These are phyloP conservation scores for Euborellia annulipes DNA, from an alignment of 1,140 invertebrate species.

Conservation along the genomic window DNA sequence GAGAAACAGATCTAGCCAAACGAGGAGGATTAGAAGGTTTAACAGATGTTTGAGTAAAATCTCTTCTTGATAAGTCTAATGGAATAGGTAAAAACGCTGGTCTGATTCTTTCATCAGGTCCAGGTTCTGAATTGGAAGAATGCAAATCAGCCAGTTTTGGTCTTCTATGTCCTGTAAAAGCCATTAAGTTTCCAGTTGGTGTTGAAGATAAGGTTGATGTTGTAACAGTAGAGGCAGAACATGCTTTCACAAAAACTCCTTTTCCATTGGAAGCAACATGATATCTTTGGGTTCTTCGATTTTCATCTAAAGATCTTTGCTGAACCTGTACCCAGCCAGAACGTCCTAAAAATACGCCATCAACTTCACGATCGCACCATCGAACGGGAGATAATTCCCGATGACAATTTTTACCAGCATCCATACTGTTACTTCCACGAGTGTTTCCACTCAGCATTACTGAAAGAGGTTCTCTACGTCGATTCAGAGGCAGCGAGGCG, in stretches of 20 bases:
- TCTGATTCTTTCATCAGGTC: slow-evolving; percentile 21
- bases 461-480: too few relatives aligned
- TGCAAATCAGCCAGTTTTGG: slow-evolving; percentile 37
- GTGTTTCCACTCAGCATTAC: too few relatives aligned
- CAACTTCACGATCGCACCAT: slow-evolving; percentile 41
- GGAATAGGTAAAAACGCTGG: slow-evolving; percentile 30
- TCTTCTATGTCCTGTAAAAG: too few relatives aligned
- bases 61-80: slow-evolving; percentile 15
- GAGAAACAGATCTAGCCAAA: too few relatives aligned
- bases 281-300: slow-evolving; percentile 28
- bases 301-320: slow-evolving; percentile 37
- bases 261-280: slow-evolving; percentile 6
- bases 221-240: slow-evolving; percentile 15
- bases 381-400: slow-evolving; percentile 40
- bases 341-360: slow-evolving; percentile 37
- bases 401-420: too few relatives aligned
- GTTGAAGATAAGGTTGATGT: slow-evolving; percentile 9
- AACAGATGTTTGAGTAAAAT: slow-evolving; percentile 13
- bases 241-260: background rate
- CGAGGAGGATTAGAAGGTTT: slow-evolving; percentile 17
- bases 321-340: slow-evolving; percentile 34
- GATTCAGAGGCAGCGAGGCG: slow-evolving; percentile 8
- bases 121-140: slow-evolving; percentile 36
- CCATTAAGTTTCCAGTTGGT: too few relatives aligned
- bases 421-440: too few relatives aligned